Conservation (phyloP, 2,888 invertebrate genomes). For the Cephus pulcher region DNA sequence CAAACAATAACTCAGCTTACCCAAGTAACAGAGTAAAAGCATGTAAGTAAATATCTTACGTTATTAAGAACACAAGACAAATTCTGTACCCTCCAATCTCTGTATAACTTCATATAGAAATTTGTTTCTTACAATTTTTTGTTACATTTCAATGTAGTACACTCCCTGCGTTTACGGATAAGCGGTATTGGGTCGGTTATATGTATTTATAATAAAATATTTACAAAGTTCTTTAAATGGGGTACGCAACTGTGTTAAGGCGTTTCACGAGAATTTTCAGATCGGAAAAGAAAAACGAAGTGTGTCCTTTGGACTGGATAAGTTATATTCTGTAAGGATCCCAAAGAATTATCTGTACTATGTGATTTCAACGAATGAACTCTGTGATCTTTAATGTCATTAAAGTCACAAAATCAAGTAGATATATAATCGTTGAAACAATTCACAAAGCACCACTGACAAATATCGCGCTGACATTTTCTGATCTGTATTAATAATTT, state of each 20-base stretch:
- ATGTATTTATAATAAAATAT: neutral
- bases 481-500: constrained; percentile 6
- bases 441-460: neutral
- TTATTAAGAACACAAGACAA: neutral
- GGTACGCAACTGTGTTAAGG: neutral
- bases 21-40: neutral
- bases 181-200: neutral
- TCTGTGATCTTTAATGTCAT: neutral
- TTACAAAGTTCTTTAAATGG: neutral
- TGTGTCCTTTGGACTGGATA: neutral
- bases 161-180: neutral
- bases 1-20: neutral
- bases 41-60: neutral
- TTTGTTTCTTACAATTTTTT: neutral
- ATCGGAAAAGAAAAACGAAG: neutral
- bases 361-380: neutral
- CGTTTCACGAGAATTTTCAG: neutral
- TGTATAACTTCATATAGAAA: neutral
- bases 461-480: neutral
- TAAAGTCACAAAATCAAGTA: neutral
- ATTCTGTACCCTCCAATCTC: neutral
- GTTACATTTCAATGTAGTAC: neutral
- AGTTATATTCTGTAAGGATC: neutral
- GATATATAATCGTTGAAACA: neutral
- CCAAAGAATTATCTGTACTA: neutral